phyloP scores from a whole-genome alignment of 1,140 invertebrate species.

The Druon quercuslanigerum region DNA sequence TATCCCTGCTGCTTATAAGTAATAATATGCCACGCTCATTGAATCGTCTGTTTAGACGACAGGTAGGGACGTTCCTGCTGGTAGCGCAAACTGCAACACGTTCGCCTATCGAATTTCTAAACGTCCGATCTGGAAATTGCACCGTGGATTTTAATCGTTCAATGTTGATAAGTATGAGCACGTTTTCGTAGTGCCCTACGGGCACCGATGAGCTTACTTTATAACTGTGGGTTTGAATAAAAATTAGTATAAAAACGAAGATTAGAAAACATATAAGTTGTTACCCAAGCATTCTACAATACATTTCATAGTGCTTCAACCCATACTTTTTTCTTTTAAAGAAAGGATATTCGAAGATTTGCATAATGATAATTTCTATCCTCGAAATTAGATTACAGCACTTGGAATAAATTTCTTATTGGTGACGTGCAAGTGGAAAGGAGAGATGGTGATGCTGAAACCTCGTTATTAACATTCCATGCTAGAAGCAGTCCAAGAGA shows the following conservation, averaged over 20 bases:
- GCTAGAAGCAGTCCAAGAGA: slow-evolving; percentile 38
- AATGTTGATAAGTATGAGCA: neutral
- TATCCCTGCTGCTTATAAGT: slow-evolving; percentile 69
- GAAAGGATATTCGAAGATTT: too few species aligned
- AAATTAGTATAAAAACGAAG: too few species aligned
- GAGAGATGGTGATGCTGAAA: slow-evolving; percentile 44
- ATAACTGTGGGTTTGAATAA: too few species aligned
- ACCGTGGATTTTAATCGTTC: slow-evolving; percentile 8
- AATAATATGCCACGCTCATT: slow-evolving; percentile 68
- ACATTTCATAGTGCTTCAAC: too few species aligned
- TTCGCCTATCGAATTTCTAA: slow-evolving; percentile 52
- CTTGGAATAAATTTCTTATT: slow-evolving; percentile 62
- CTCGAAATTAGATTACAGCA: slow-evolving; percentile 17
- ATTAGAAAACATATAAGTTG: too few species aligned
- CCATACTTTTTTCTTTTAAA: too few species aligned
- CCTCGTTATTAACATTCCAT: slow-evolving; percentile 34
- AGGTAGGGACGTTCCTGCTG: slow-evolving; percentile 57
- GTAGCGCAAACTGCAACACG: slow-evolving; percentile 53
- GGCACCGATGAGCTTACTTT: neutral
- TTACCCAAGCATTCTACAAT: too few species aligned
- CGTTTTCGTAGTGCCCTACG: neutral
- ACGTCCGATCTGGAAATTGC: slow-evolving; percentile 1
- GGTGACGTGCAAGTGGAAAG: slow-evolving; percentile 44
- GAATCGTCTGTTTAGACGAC: slow-evolving; percentile 64
- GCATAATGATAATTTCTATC: neutral